Evolutionary conservation across 1,140 invertebrate genomes (phyloP).

Genomic region (Halictus rubicundus): DNA sequence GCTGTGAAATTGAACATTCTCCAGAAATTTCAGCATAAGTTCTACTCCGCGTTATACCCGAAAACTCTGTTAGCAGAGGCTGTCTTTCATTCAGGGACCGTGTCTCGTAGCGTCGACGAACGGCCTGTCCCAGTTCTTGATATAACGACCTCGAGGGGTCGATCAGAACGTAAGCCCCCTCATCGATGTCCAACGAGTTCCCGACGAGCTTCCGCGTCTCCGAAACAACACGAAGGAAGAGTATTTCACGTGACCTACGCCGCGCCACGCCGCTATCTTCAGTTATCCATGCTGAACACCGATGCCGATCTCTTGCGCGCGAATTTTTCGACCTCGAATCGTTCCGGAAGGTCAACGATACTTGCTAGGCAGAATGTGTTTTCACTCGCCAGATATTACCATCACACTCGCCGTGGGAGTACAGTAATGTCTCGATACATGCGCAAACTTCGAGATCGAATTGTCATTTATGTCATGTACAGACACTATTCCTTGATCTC

Average conservation of each 20-base stretch:
- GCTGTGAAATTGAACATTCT: not conserved
- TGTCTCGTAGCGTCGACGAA: not conserved
- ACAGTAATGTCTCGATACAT: no score
- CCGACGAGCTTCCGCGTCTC: conserved; percentile 41
- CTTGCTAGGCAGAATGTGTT: no score
- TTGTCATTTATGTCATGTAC: no score
- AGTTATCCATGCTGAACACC: not conserved
- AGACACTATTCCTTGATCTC: no score
- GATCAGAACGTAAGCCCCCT: conserved; percentile 33
- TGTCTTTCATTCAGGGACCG: not conserved
- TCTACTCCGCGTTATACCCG: not conserved
- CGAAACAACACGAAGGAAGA: conserved; percentile 10
- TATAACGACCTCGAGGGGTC: conserved; percentile 44
- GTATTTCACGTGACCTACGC: conserved; percentile 33
- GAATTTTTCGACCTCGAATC: conserved; percentile 29
- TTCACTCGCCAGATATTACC: no score
- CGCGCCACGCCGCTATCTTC: conserved; percentile 1
- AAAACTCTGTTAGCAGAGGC: not conserved
- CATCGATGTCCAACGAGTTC: conserved; percentile 32
- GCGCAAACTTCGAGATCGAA: no score
- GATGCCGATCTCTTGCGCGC: conserved; percentile 28
- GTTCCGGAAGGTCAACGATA: conserved; percentile 7
- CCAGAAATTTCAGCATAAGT: not conserved
- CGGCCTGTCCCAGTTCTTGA: conserved; percentile 28
- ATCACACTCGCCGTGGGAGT: no score